Evolutionary conservation across 1,140 invertebrate species (phyloP).

Genomic region (Linepithema humile): DNA sequence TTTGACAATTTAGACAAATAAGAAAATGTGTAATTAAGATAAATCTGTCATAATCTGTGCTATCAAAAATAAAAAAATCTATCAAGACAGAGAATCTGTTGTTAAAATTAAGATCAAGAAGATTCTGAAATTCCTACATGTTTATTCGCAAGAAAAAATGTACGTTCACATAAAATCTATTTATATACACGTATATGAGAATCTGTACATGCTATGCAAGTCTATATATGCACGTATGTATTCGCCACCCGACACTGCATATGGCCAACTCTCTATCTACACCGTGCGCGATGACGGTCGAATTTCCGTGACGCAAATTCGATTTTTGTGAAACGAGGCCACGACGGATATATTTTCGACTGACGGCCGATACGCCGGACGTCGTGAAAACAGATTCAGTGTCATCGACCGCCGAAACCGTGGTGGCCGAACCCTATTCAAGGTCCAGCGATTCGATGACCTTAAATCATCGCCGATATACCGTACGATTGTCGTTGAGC

Average conservation of each 20-base stretch:
- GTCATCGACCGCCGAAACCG: slow-evolving; percentile 59
- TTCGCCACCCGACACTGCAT: background rate
- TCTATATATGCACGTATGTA: background rate
- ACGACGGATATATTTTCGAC: background rate
- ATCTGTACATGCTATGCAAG: background rate
- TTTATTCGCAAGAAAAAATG: slow-evolving; percentile 11
- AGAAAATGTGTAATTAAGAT: too few species aligned
- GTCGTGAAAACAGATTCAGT: background rate
- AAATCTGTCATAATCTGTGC: too few species aligned
- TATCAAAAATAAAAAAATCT: background rate
- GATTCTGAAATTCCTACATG: background rate
- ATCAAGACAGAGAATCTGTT: background rate
- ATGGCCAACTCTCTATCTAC: background rate
- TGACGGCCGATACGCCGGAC: background rate
- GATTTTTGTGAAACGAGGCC: background rate
- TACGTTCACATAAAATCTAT: slow-evolving; percentile 17
- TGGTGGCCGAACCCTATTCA: slow-evolving; percentile 23
- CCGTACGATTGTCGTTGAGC: slow-evolving; percentile 36
- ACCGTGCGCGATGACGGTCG: background rate
- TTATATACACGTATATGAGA: background rate
- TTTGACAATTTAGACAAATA: too few species aligned
- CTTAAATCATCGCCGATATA: slow-evolving; percentile 39
- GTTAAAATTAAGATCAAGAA: slow-evolving; percentile 29
- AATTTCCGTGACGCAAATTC: slow-evolving; percentile 14
- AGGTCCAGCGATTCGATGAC: slow-evolving; percentile 48